These are phyloP conservation scores for Microplitis manilae DNA, from an alignment of 2,888 invertebrate genomes.

Conservation along the genomic window DNA sequence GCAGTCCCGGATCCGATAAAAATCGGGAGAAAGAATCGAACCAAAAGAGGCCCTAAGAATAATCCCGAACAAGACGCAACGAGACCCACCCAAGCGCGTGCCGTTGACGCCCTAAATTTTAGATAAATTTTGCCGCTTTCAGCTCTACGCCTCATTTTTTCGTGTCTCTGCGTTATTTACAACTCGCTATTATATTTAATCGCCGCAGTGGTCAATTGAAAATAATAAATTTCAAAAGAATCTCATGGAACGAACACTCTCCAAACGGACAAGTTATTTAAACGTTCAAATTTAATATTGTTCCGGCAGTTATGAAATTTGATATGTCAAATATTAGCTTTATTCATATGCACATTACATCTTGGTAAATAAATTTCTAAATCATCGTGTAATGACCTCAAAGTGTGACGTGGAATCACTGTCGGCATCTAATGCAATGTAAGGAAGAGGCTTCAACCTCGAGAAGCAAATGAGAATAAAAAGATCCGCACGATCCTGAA, in stretches of 20 bases:
- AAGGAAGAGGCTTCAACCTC: conserved; percentile 16
- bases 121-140: conserved; percentile 20
- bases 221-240: too few relatives aligned
- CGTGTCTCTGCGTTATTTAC: neutral
- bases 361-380: conserved; percentile 10
- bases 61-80: conserved; percentile 43
- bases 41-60: neutral
- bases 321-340: conserved; percentile 18
- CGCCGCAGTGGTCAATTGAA: neutral
- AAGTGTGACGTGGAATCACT: conserved; percentile 48
- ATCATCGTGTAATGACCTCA: conserved; percentile 33
- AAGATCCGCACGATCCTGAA: conserved; percentile 37
- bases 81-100: conserved; percentile 69
- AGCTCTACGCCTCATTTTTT: conserved; percentile 5
- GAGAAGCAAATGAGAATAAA: conserved; percentile 29
- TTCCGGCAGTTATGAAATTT: neutral
- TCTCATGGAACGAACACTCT: too few relatives aligned
- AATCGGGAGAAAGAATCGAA: conserved; percentile 54
- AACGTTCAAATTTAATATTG: neutral
- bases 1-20: conserved; percentile 64
- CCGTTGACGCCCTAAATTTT: conserved; percentile 67
- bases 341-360: conserved; percentile 19
- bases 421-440: conserved; percentile 47
- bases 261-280: too few relatives aligned
- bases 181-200: neutral